Base-by-base conservation (phyloP, 2,888 invertebrate genomes). In the Pyrrhia umbra region DNA sequence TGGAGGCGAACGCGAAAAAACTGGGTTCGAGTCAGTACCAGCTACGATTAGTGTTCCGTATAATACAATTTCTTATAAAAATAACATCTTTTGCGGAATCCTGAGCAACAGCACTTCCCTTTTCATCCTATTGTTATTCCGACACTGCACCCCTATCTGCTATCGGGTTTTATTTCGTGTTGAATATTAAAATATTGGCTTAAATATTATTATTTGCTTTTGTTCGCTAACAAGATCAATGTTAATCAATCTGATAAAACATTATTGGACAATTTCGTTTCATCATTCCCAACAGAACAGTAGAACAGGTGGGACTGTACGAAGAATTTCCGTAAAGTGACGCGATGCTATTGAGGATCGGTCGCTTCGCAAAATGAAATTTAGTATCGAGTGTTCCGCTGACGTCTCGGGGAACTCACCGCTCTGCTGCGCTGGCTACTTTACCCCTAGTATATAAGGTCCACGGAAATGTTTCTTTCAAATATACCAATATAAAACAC, bases 311-410 rank as follows among this genome's bases (percentile, higher is more conserved):
- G 58, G 63, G 25, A 56, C 54, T 65, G 67, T 61, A 55, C 30
- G 75, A 62, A 63, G 77, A 85, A 81, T 83, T 85, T 77, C 78
- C 65, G 70, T 75, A 70, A 80, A 81, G 75, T 77, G 77, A 81
- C 83, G 78, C 81, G 82, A 82, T 77, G 85, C 84, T 84, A 81
- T 79, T 66, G 77, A 83, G 83, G 75, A 82, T 81, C 80, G 81
- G 82, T 83, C 84, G 85, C 84, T 81, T 78, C 77, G 72, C 76
- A 77, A 88, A 90, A 90, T 90, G 75, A 87, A 88, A 88, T 89
- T 90, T 88, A 87, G 76, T 80, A 82, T 83, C 75, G 81, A 83
- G 80, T 82, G 80, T 80, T 77, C 79, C 34, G 60, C 58, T 68
- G 72, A 59, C 65, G 30, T 69, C 51, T 51, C 49, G 27, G 25